Evolutionary conservation across 2,113 vertebrate species (phyloP), one percentile per base, ranked within the genome.

Genomic region (Corythornis cristatus): DNA sequence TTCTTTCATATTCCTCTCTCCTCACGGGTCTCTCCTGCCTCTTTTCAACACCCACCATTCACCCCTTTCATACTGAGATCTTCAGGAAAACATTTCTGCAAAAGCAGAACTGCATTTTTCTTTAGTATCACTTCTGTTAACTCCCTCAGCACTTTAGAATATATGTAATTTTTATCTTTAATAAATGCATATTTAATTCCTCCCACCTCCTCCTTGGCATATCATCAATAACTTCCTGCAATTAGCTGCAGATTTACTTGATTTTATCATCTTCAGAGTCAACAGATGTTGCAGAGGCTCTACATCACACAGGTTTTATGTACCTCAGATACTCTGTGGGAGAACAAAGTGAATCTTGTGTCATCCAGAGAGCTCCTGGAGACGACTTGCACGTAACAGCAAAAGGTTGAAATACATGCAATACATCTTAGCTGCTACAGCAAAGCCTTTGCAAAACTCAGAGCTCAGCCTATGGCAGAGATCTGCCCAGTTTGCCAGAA

Each of bases 151-250:
- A 53, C 85, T 74, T 83, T 11, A 42, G 18, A 76, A 93, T 70
- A 57, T 56, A 83, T 17, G 8, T 40, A 60, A 83, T 77, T 91
- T 92, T 73, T 83, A 13, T 53, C 71, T 89, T 91, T 86, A 91
- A 71, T 91, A 96, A 87, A 92, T 64, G 60, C 35, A 50, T 87
- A 61, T 85, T 93, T 93, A 92, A 92, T 96, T 91, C 91, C 75
- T 95, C 86, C 84, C 48, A 94, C 87, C 64, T 76, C 82, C 80
- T 71, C 53, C 48, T 18, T 93, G 71, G 76, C 71, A 77, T 62
- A 88, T 61, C 75, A 77, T 91, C 91, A 94, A 83, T 88, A 95
- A 94, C 64, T 91, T 89, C 84, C 84, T 80, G 82, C 56, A 96
- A 83, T 61, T 93, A 88, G 56, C 72, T 77, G 56, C n/a, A 80